Percentiles rank a stretch among this genome's conserved stretches.
phyloP scores from a whole-genome alignment of 2,888 invertebrate species.

The Brachyopa scutellaris region DNA sequence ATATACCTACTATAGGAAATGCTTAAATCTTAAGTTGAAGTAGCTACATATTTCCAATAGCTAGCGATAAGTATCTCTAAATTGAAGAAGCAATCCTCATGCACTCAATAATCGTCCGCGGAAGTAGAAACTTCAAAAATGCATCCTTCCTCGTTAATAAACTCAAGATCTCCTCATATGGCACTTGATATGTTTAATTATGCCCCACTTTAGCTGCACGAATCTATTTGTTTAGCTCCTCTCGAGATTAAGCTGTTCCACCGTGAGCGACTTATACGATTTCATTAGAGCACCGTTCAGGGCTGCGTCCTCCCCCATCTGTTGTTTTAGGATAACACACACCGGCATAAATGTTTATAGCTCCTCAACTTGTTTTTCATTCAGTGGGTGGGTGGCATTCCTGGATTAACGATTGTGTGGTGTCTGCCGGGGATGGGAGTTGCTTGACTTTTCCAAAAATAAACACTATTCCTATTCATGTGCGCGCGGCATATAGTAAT shows the following conservation, averaged over 20 bases:
- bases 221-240: conserved; percentile 45
- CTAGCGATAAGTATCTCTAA: too few species aligned
- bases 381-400: conserved; percentile 39
- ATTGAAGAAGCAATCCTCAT: too few species aligned
- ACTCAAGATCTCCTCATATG: not conserved
- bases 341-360: conserved; percentile 41
- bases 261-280: too few species aligned
- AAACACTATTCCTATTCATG: conserved; percentile 23
- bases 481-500: not conserved
- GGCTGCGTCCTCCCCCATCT: not conserved
- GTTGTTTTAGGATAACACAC: conserved; percentile 40
- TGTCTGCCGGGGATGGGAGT: not conserved
- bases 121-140: not conserved
- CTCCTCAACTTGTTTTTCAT: conserved; percentile 4
- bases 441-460: conserved; percentile 10
- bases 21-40: too few species aligned
- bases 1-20: too few species aligned
- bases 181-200: conserved; percentile 52
- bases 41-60: too few species aligned
- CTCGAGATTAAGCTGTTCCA: conserved; percentile 52
- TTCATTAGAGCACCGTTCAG: not conserved
- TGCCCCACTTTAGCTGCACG: conserved; percentile 54
- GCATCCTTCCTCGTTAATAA: conserved; percentile 16
- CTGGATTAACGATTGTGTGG: not conserved
- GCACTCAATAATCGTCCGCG: not conserved